Conservation (phyloP, 92 coral and sea anemone genomes). For the Zoanthus sociatus region DNA sequence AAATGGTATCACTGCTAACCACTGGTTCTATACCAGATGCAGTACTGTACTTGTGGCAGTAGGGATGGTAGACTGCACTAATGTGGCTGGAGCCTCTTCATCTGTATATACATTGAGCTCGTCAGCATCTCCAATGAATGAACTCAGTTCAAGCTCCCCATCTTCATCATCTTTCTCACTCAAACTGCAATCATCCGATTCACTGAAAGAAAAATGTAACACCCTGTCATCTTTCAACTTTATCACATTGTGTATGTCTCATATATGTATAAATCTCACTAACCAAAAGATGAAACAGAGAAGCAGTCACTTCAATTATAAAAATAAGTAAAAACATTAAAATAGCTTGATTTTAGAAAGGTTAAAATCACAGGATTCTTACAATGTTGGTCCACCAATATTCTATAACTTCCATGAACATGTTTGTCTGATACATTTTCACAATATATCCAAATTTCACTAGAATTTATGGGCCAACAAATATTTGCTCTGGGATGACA, state of each 20-base stretch:
- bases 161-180: conserved; percentile 5
- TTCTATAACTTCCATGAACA: conserved; percentile 3
- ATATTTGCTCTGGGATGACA: conserved; percentile 1
- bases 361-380: conserved; percentile 1
- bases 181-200: neutral
- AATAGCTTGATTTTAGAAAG: neutral
- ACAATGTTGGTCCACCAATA: conserved; percentile 1
- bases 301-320: conserved; percentile 4
- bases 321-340: neutral
- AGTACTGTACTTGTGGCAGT: neutral
- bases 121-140: conserved; percentile 8
- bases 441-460: neutral
- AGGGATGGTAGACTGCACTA: too few relatives aligned
- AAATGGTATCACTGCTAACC: conserved; percentile 7
- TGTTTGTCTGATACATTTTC: neutral
- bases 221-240: conserved; percentile 4
- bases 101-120: neutral
- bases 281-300: neutral
- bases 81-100: too few relatives aligned
- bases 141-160: conserved; percentile 22
- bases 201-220: neutral
- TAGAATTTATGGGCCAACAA: neutral
- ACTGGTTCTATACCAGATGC: conserved; percentile 16
- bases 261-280: neutral
- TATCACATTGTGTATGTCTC: neutral